Evolutionary conservation across 2,113 vertebrate genomes (phyloP), one percentile per base, ranked within the genome.

Genomic region (Notarius lentiginosus): DNA sequence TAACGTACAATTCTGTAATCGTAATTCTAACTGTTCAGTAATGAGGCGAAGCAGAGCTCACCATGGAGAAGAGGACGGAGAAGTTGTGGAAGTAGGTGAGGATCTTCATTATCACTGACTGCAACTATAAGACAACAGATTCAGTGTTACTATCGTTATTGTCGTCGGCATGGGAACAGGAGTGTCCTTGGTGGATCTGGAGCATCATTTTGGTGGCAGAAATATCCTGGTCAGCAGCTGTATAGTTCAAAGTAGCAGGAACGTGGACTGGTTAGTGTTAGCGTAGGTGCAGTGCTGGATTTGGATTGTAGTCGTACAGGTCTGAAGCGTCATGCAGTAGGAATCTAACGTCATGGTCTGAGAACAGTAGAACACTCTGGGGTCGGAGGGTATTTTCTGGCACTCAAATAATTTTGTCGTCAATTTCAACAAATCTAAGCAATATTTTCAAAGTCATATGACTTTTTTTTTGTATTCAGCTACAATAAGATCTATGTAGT

Each of bases 21-120:
- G 24, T 41, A 41, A 41, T 41, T 41, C 41, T 41, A 41, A 10
- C 9, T 4, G 63, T 65, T 65, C 22, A n/a, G 22, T 60, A 15
- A 12, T 9, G 30, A 47, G 9, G 5, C 17, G 15, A 9, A 12
- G 47, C 5, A 75, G 10, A 22, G 94, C 96, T 96, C 94, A 97
- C 98, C 98, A 98, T 97, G 65, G 98, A 98, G 94, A 99, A 99
- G 90, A 99, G 97, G 86, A 98, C 75, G 2, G 98, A 97, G 90
- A 99, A 99, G 92, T 99, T 97, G 14, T 97, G 93, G 90, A 98
- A 97, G 91, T 98, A 96, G 63, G 94, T 91, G 79, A 99, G 96
- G 87, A 99, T 96, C 94, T 97, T 99, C 92, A 93, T 94, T 93
- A 99, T 98, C 88, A 99, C 96, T 7, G 96, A 98, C 93, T 98